Conservation (phyloP, 2,797 vertebrate genomes). For the Tachyglossus aculeatus region DNA sequence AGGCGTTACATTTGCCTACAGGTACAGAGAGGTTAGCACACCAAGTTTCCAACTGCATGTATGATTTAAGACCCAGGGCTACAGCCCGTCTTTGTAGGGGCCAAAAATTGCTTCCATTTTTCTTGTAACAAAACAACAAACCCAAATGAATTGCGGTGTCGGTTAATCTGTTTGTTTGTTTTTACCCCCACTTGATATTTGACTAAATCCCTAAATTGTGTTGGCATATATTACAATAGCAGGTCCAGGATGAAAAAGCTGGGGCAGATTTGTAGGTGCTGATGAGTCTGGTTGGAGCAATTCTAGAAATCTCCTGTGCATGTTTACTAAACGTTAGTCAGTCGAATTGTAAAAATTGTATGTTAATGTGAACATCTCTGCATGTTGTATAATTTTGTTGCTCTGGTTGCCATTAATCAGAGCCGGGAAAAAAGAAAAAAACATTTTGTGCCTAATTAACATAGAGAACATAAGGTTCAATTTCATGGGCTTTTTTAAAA, state of each 20-base stretch:
- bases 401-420: not conserved
- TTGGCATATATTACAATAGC: no score
- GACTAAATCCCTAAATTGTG: not conserved
- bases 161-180: no score
- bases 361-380: fast-evolving
- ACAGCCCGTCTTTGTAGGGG: no score
- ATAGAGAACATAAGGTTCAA: not conserved
- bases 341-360: fast-evolving
- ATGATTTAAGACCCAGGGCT: no score
- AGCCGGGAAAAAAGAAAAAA: not conserved
- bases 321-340: not conserved
- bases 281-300: not conserved
- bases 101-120: no score
- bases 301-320: fast-evolving
- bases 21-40: no score
- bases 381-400: fast-evolving
- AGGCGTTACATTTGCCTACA: no score
- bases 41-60: no score
- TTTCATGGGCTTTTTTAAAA: not conserved
- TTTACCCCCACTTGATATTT: fast-evolving
- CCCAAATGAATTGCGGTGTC: no score
- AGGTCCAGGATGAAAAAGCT: no score
- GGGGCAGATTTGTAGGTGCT: not conserved
- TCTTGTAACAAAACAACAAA: no score
- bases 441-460: not conserved